Percentiles rank a stretch among this genome's conserved stretches.
phyloP scores from a whole-genome alignment of 2,888 invertebrate species.

The Emmelina monodactyla region DNA sequence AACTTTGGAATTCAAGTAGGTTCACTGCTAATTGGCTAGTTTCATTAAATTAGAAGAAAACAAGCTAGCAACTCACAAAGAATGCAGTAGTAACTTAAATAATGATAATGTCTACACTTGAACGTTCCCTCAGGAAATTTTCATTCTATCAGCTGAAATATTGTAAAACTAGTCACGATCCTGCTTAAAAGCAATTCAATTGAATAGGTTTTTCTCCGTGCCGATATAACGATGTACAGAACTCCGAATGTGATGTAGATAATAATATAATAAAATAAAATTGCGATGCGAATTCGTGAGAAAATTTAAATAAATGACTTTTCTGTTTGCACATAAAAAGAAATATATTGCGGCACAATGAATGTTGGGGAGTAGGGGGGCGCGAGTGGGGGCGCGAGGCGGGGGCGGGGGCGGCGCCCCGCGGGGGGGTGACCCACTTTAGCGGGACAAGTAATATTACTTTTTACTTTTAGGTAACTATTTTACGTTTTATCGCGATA shows the following conservation, averaged over 20 bases:
- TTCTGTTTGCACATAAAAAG: conserved; percentile 68
- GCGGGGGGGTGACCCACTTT: conserved; percentile 63
- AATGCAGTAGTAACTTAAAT: no score
- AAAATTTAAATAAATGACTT: conserved; percentile 68
- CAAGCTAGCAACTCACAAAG: no score
- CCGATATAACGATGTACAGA: conserved; percentile 34
- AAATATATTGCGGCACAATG: conserved; percentile 68
- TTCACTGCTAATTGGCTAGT: no score
- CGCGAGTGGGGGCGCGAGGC: conserved; percentile 24
- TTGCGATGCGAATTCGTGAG: conserved; percentile 67
- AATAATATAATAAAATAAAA: conserved; percentile 66
- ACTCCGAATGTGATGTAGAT: conserved; percentile 61
- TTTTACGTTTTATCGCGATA: conserved; percentile 63
- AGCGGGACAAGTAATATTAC: conserved; percentile 67
- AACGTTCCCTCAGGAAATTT: no score
- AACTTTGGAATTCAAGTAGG: no score
- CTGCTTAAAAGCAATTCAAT: conserved; percentile 21
- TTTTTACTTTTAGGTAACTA: conserved; percentile 68
- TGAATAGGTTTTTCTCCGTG: conserved; percentile 12
- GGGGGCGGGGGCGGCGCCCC: conserved; percentile 23
- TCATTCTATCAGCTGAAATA: conserved; percentile 5
- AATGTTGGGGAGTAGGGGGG: conserved; percentile 56
- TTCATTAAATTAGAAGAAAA: no score
- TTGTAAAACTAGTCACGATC: conserved; percentile 20
- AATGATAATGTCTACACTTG: no score